Evolutionary conservation across 2,797 vertebrate genomes (phyloP).

Genomic region (Lycodopsis pacificus): DNA sequence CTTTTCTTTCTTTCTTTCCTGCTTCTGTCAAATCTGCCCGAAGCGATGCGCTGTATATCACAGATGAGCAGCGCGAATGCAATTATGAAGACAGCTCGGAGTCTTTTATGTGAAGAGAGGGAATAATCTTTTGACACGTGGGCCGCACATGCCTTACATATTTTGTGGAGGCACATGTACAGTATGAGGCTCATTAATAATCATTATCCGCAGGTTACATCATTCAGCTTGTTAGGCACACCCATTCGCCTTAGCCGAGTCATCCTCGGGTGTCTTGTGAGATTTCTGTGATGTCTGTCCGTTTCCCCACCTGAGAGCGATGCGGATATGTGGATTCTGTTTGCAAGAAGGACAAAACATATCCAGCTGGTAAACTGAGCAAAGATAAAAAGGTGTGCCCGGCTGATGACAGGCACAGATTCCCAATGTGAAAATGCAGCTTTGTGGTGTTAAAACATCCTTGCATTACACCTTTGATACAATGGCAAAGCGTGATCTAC

Average conservation of each 20-base stretch:
- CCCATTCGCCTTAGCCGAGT: constrained; percentile 71
- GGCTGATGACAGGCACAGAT: constrained; percentile 18
- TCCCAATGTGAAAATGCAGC: neutral
- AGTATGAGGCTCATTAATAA: constrained; percentile 75
- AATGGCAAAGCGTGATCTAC: neutral
- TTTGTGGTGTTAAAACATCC: constrained; percentile 11
- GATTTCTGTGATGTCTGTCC: constrained; percentile 19
- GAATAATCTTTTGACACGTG: constrained; percentile 67
- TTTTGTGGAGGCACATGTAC: constrained; percentile 49
- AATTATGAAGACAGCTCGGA: constrained; percentile 70
- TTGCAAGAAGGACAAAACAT: constrained; percentile 16
- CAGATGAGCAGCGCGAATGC: constrained; percentile 69
- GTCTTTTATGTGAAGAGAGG: constrained; percentile 72
- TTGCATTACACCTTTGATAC: neutral
- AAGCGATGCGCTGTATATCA: constrained; percentile 69
- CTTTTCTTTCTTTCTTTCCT: constrained; percentile 32
- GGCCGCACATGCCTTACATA: constrained; percentile 62
- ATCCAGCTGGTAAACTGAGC: constrained; percentile 10
- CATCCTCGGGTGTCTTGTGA: constrained; percentile 49
- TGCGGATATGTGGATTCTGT: neutral
- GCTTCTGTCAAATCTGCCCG: constrained; percentile 59
- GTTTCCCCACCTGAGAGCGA: neutral
- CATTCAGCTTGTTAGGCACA: constrained; percentile 69
- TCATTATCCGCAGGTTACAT: constrained; percentile 74
- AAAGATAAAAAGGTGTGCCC: constrained; percentile 18